Base-by-base conservation (phyloP, 1,140 invertebrate species). In the Drosophila persimilis region DNA sequence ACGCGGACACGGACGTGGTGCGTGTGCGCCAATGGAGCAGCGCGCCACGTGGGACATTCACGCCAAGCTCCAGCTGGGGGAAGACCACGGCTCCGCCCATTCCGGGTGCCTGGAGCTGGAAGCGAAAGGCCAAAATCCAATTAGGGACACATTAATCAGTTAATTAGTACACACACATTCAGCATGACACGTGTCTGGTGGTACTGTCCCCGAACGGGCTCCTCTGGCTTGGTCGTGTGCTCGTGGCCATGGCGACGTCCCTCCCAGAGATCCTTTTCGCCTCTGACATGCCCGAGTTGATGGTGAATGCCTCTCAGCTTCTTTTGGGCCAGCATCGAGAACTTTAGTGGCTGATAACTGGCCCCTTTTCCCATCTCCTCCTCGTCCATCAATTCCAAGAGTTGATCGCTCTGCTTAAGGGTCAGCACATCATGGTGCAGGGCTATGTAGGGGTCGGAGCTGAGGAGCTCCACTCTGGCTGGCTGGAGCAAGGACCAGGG, bases 371-470 rank as follows among this genome's bases (percentile, higher is more conserved):
- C 0, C 2, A 2, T 8, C 29, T 65, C 11, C 7, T 52, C 17
- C 0, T 64, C 60, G 26, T 80, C 73, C 11, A 80, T 43, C 20
- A 73, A 48, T 4, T 48, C 47, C 46, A 81, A 44, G 22, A 85
- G 35, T 41, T 75, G 47, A 11, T 64, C 50, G 3, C 45, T 26
- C 58, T 85, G 69, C 20, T 24, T 53, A 6, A n/a, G 24, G 22
- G 64, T 81, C 39, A 99, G 93, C 5, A 99, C 95, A 80, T 98
- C 94, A 91, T 98, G 95, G 91, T 96, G 98, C 8, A 99, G 93
- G 35, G 96, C 94, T 71, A 99, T 95, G 56, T 95, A 93, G 0
- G 98, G 99, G 24, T 97, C 94, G 4, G 95, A 91, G 91, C 96
- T 99, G 95, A 79, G 98, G 92, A 90, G 96, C 94, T 55, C 98